Evolutionary conservation across 2,888 invertebrate genomes (phyloP), one percentile per base, ranked within the genome.

Genomic region (Onchidella celtica): DNA sequence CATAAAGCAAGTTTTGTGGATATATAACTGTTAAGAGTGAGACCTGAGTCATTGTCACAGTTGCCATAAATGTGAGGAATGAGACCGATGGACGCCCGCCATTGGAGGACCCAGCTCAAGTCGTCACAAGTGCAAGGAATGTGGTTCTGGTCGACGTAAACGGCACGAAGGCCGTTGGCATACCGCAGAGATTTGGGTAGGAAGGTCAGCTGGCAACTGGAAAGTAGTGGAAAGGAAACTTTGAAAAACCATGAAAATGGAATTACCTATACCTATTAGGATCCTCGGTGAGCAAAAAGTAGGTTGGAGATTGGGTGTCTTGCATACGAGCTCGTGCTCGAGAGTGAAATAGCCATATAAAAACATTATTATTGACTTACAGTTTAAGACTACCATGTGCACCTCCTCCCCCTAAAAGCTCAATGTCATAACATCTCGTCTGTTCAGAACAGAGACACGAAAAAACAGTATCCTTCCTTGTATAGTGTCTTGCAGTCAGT

Each of bases 101-200:
- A 83, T 14, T 32, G n/a, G 36, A 55, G 21, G 24, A 83, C 70
- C 83, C 83, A 83, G 29, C 66, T 65, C 72, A 83, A 57, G 11
- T 0, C 55, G 27, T 27, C 57, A 29, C 83, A 83, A n/a, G 76
- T 72, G 55, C 83, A 83, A 17, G 72, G 47, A 27, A 83, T 76
- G n/a, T 0, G 14, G 55, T 80, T 80, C n/a, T 70, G 61, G 21
- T 76, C 72, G 27, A 83, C 36, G 32, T 59, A 63, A 14, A 83
- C 24, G 1, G 72, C 32, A n/a, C 83, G 77, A 32, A 83, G 68
- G 1, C 76, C 69, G 29, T 79, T 65, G 70, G 80, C 80, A 27
- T 36, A 11, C 32, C 32, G 40, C 68, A 77, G 59, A n/a, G 83
- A 47, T 2, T 36, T 36, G 9, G 83, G 83, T 27, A 83, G n/a